Conservation (phyloP, 2,888 invertebrate species). For the Trachelus stipa region DNA sequence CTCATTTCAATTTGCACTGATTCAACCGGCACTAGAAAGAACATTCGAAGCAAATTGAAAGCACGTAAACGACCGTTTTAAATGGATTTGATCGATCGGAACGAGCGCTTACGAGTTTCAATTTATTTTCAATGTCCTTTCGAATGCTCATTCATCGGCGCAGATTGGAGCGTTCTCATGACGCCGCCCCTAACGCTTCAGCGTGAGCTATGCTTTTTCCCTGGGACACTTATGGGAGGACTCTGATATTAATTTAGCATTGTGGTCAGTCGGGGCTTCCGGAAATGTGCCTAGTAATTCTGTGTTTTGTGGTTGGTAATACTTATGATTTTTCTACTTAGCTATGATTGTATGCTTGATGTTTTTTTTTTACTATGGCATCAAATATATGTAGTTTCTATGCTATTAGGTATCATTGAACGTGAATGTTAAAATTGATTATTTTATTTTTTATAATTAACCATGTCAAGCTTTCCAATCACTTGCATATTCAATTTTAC, state of each 20-base stretch:
- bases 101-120: not conserved
- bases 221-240: not conserved
- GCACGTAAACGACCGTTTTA: not conserved
- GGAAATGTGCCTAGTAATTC: not conserved
- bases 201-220: not conserved
- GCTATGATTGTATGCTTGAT: not conserved
- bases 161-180: not conserved
- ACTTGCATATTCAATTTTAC: not conserved
- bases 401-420: not conserved
- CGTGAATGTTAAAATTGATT: not conserved
- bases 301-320: not conserved
- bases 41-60: not conserved
- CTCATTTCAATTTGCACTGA: not conserved
- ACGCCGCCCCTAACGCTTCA: not conserved
- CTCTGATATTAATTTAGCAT: not conserved
- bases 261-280: not conserved
- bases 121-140: not conserved
- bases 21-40: not conserved
- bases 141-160: not conserved
- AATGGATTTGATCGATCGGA: not conserved
- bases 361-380: not conserved
- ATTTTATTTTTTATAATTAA: not conserved
- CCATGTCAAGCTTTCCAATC: not conserved
- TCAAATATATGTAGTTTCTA: not conserved
- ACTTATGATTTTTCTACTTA: not conserved